Percentiles rank a stretch among this genome's conserved stretches.
These are phyloP conservation scores for Aphodius sticticus DNA, from an alignment of 2,888 invertebrate species.

Conservation along the genomic window DNA sequence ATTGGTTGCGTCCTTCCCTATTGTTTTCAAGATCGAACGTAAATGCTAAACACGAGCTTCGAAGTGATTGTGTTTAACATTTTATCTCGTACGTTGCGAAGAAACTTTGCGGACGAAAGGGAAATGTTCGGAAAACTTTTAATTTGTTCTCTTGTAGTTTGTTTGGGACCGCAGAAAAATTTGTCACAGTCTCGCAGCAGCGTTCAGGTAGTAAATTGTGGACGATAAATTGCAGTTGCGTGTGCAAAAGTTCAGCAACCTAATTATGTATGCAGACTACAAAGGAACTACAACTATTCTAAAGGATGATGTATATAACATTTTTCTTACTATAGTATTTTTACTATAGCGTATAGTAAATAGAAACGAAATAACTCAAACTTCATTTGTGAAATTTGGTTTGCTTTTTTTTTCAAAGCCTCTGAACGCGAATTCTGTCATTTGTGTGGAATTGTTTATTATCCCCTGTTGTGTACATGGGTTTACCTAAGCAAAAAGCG, in stretches of 20 bases:
- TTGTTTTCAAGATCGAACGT: background rate
- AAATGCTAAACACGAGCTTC: background rate
- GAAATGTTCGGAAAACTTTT: background rate
- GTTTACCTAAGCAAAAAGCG: no score
- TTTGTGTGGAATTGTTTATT: no score
- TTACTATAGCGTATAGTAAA: no score
- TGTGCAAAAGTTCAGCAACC: background rate
- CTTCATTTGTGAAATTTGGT: no score
- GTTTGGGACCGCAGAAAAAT: background rate
- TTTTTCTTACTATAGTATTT: background rate
- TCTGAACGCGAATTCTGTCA: no score
- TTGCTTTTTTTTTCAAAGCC: no score
- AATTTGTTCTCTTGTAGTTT: background rate
- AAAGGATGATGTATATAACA: background rate
- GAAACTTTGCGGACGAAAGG: background rate
- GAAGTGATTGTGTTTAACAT: background rate
- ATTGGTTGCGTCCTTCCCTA: no score
- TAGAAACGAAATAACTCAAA: no score
- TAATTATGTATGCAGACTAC: background rate
- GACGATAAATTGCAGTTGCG: background rate
- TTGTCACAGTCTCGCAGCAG: background rate
- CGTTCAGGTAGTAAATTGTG: background rate
- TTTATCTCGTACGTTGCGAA: background rate
- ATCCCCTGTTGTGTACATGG: no score
- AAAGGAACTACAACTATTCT: no score